phyloP scores from a whole-genome alignment of 2,888 invertebrate species.

The Choristoneura rosaceana region DNA sequence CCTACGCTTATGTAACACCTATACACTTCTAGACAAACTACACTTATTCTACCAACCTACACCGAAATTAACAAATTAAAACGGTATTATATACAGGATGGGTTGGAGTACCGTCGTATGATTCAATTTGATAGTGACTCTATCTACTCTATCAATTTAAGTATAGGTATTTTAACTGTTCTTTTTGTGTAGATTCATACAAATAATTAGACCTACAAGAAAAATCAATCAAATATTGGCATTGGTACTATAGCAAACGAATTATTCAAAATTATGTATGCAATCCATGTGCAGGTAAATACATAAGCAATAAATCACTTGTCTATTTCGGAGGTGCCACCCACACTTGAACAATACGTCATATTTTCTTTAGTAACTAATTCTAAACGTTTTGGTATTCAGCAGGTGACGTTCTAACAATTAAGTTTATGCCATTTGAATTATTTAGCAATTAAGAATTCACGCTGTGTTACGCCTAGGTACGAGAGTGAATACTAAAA shows the following conservation, averaged over 20 bases:
- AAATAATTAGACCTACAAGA: too few relatives aligned
- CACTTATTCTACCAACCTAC: too few relatives aligned
- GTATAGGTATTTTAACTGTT: too few relatives aligned
- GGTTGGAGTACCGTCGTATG: too few relatives aligned
- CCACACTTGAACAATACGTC: slow-evolving; percentile 18
- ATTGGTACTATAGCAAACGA: background rate
- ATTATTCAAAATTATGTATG: slow-evolving; percentile 7
- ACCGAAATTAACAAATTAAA: too few relatives aligned
- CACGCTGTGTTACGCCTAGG: slow-evolving; percentile 18
- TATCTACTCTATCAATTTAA: too few relatives aligned
- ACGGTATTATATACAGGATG: too few relatives aligned
- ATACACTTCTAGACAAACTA: too few relatives aligned
- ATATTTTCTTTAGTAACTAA: slow-evolving; percentile 8
- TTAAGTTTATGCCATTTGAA: slow-evolving; percentile 29
- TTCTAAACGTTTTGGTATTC: slow-evolving; percentile 22
- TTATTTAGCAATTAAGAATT: slow-evolving; percentile 32
- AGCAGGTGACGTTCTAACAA: slow-evolving; percentile 20
- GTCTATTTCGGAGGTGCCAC: slow-evolving; percentile 19
- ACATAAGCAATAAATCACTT: slow-evolving; percentile 14
- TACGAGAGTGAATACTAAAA: slow-evolving; percentile 6
- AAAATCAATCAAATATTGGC: too few relatives aligned
- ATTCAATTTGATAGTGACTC: too few relatives aligned
- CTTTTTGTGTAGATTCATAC: too few relatives aligned
- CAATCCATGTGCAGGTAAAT: slow-evolving; percentile 8
- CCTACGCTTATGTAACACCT: too few relatives aligned